A percentile compares a stretch with the other conserved stretches of the same genome.
Conservation (phyloP, 2,113 vertebrate genomes). For the Calyptommatus sinebrachiatus region DNA sequence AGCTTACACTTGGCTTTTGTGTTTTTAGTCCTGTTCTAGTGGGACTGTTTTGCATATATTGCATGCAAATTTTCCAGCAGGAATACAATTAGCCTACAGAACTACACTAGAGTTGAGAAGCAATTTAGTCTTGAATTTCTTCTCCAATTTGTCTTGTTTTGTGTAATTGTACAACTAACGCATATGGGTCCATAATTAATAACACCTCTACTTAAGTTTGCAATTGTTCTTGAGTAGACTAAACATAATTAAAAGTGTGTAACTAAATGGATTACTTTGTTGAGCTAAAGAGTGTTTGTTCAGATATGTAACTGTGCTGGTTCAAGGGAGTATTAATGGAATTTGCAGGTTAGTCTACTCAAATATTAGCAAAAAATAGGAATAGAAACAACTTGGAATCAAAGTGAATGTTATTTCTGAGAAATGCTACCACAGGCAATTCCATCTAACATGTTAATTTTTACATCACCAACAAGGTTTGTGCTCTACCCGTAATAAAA, state of each 20-base stretch:
- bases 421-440: neutral
- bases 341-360: neutral
- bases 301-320: neutral
- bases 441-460: neutral
- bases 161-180: neutral
- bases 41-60: too few relatives aligned
- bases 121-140: constrained; percentile 3
- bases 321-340: neutral
- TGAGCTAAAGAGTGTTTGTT: constrained; percentile 15
- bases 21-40: neutral
- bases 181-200: neutral
- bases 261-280: constrained; percentile 6
- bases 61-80: neutral
- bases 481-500: constrained; percentile 17
- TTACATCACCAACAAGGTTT: constrained; percentile 17
- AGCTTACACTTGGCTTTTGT: neutral
- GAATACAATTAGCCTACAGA: constrained; percentile 19
- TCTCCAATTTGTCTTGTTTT: neutral
- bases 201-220: neutral
- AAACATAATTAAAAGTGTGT: neutral
- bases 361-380: neutral
- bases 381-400: neutral
- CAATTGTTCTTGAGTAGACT: neutral
- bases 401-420: neutral
- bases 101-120: constrained; percentile 23